Conservation (phyloP, 1,140 invertebrate species). For the Pseudomyrmex gracilis region DNA sequence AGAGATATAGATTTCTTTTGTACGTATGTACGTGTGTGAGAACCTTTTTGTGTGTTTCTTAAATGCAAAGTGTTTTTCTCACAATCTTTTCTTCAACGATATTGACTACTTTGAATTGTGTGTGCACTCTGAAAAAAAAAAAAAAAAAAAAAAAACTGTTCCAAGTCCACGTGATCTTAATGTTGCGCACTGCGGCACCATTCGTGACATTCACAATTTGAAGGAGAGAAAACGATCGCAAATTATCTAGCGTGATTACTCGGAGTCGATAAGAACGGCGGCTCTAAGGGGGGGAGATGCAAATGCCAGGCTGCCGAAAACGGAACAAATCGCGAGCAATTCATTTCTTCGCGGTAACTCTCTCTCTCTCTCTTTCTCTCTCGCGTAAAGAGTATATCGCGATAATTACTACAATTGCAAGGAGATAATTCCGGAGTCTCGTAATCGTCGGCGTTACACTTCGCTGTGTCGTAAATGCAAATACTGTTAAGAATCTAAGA, state of each 20-base stretch:
- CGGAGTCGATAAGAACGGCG: conserved; percentile 50
- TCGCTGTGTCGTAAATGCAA: conserved; percentile 71
- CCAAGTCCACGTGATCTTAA: not conserved
- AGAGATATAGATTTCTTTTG: no score
- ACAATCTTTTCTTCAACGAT: not conserved
- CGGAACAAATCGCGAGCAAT: conserved; percentile 68
- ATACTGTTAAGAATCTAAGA: conserved; percentile 74
- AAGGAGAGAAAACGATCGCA: conserved; percentile 27
- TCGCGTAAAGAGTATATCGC: conserved; percentile 36
- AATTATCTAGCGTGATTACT: conserved; percentile 42
- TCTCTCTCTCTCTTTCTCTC: no score
- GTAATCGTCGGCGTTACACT: conserved; percentile 73
- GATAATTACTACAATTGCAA: conserved; percentile 74
- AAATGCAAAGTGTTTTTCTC: not conserved
- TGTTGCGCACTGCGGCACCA: conserved; percentile 43
- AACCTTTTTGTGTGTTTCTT: not conserved
- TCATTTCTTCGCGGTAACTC: conserved; percentile 39
- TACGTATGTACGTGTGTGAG: no score
- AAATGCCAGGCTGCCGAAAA: conserved; percentile 72
- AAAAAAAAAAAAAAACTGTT: no score
- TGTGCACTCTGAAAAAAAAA: no score
- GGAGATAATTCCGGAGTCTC: conserved; percentile 71
- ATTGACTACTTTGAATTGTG: not conserved
- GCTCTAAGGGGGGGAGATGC: conserved; percentile 62
- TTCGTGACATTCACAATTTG: conserved; percentile 46